Percentiles rank a stretch among this genome's conserved stretches.
Conservation (phyloP, 2,113 vertebrate species). For the Heterochromis multidens region DNA sequence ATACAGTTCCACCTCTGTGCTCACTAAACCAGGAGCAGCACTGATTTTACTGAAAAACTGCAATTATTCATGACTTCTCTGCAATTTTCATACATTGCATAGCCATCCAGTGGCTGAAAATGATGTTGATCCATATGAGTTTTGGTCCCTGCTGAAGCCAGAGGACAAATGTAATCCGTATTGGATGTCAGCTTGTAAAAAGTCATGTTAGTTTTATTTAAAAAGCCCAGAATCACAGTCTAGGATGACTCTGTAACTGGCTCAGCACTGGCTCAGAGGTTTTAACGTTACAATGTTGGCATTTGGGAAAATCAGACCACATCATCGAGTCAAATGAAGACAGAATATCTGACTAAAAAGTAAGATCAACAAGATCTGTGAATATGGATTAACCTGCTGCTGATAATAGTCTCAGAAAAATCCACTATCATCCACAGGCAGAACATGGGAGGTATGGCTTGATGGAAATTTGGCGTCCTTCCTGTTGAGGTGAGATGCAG, state of each 20-base stretch:
- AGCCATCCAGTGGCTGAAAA: neutral
- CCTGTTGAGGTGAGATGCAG: neutral
- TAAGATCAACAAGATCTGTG: neutral
- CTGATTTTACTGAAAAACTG: neutral
- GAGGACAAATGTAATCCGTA: neutral
- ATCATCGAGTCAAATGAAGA: neutral
- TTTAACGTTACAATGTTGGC: neutral
- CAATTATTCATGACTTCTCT: neutral
- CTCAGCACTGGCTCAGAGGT: neutral
- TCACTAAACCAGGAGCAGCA: neutral
- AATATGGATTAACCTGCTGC: neutral
- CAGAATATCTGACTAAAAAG: neutral
- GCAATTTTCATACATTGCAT: neutral
- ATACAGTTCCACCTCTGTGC: neutral
- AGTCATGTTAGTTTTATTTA: neutral
- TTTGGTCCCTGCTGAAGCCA: neutral
- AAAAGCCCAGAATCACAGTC: neutral
- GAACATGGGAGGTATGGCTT: neutral
- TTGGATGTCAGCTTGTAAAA: neutral
- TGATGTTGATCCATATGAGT: neutral
- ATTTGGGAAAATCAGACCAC: neutral
- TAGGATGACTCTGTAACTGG: neutral
- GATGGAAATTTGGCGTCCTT: neutral
- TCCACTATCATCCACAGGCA: neutral
- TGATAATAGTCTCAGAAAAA: neutral